phyloP scores from a whole-genome alignment of 2,113 vertebrate species.

The Bothrops jararaca region DNA sequence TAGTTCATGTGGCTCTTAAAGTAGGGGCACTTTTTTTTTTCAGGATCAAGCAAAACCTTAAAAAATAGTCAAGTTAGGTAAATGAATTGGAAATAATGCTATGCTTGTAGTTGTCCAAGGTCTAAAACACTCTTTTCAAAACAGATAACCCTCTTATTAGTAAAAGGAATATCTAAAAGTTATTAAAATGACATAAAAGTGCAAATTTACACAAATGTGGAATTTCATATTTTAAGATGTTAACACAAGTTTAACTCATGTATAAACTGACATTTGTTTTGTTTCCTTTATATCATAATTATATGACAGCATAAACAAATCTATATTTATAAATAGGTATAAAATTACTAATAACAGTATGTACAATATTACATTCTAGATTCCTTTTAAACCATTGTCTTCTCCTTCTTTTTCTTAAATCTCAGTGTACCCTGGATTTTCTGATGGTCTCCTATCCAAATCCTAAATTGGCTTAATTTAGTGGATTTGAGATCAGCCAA shows the following conservation, averaged over 20 bases:
- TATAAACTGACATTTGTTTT: not conserved
- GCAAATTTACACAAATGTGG: not conserved
- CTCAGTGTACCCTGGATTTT: not conserved
- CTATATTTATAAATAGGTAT: not conserved
- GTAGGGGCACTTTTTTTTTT: not conserved
- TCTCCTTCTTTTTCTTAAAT: not conserved
- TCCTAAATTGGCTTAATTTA: not conserved
- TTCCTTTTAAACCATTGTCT: not conserved
- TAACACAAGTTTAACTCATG: not conserved
- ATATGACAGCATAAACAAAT: not conserved
- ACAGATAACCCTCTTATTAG: not conserved
- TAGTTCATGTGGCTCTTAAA: not conserved
- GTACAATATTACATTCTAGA: not conserved
- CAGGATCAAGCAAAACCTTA: not conserved
- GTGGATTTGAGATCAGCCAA: not conserved
- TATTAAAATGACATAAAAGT: not conserved
- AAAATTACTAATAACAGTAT: not conserved
- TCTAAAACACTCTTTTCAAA: not conserved
- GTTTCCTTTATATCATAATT: not conserved
- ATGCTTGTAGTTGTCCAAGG: not conserved
- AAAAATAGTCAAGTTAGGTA: not conserved
- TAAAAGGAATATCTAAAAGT: not conserved
- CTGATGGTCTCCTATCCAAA: not conserved
- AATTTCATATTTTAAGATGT: not conserved
- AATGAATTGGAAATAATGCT: not conserved